These are phyloP conservation scores for Taenioides sp. DNA, from an alignment of 2,797 vertebrate species.

Conservation along the genomic window DNA sequence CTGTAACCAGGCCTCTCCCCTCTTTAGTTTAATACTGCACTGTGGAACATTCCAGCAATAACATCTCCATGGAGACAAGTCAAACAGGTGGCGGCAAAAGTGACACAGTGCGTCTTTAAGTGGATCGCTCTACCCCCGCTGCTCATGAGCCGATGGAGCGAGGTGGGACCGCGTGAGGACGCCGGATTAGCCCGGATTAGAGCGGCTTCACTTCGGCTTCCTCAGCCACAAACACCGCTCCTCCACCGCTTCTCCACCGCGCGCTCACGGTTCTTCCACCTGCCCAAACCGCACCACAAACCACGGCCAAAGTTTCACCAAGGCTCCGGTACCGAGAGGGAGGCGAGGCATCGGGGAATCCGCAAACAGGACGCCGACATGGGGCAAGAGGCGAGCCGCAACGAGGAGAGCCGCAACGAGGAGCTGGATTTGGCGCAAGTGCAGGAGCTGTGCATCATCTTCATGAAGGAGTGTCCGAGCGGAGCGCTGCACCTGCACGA, in stretches of 20 bases:
- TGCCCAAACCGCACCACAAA: not conserved
- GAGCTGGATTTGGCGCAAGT: conserved; percentile 60
- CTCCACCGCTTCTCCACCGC: not conserved
- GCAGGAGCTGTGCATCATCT: conserved; percentile 68
- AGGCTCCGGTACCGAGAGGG: not conserved
- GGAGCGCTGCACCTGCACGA: conserved; percentile 66
- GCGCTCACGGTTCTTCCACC: not conserved
- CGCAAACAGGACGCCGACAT: conserved; percentile 19
- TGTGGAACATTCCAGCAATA: not conserved
- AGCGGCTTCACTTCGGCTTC: not conserved
- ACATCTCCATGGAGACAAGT: too few species aligned
- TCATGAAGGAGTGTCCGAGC: conserved; percentile 73
- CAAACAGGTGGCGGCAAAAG: too few species aligned
- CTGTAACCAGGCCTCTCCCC: too few species aligned
- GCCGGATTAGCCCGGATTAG: not conserved
- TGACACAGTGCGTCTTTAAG: not conserved
- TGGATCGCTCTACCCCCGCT: not conserved
- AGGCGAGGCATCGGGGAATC: not conserved
- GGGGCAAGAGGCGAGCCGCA: conserved; percentile 53
- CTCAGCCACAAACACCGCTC: not conserved
- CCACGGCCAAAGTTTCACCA: too few species aligned
- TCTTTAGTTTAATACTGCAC: not conserved
- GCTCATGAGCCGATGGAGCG: not conserved
- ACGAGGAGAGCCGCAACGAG: conserved; percentile 33
- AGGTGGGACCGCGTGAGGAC: not conserved